Evolutionary conservation across 2,113 vertebrate genomes (phyloP).

Genomic region (Fregetta grallaria): DNA sequence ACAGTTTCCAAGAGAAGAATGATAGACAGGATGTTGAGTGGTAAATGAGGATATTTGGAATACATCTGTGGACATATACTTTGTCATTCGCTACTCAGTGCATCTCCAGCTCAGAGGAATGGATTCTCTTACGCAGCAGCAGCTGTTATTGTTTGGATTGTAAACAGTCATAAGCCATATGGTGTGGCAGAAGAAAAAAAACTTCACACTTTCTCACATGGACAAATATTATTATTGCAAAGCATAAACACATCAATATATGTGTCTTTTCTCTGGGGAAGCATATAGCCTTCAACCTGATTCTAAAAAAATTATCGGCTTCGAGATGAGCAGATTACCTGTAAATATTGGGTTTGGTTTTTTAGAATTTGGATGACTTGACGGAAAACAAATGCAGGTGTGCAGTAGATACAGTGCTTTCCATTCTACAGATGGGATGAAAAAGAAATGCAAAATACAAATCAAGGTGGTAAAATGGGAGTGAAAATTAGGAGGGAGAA

Average conservation of each 20-base stretch:
- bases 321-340: constrained; percentile 41
- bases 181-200: constrained; percentile 69
- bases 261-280: constrained; percentile 62
- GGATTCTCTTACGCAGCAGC: constrained; percentile 51
- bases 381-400: neutral
- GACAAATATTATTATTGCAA: constrained; percentile 78
- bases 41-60: constrained; percentile 37
- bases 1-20: neutral
- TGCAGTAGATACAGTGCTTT: neutral
- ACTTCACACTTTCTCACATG: constrained; percentile 72
- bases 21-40: neutral
- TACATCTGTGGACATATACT: constrained; percentile 17
- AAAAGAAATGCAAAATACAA: neutral
- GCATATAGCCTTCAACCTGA: constrained; percentile 24
- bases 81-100: constrained; percentile 33
- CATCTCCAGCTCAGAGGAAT: constrained; percentile 64
- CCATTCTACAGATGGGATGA: neutral
- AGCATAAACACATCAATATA: constrained; percentile 73
- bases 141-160: constrained; percentile 77
- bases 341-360: neutral
- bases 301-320: constrained; percentile 26
- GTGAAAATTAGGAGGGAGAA: neutral
- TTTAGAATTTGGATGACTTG: neutral
- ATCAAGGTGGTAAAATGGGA: neutral
- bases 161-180: constrained; percentile 79